Evolutionary conservation across 2,113 vertebrate genomes (phyloP).

Genomic region (Ammospiza caudacuta): DNA sequence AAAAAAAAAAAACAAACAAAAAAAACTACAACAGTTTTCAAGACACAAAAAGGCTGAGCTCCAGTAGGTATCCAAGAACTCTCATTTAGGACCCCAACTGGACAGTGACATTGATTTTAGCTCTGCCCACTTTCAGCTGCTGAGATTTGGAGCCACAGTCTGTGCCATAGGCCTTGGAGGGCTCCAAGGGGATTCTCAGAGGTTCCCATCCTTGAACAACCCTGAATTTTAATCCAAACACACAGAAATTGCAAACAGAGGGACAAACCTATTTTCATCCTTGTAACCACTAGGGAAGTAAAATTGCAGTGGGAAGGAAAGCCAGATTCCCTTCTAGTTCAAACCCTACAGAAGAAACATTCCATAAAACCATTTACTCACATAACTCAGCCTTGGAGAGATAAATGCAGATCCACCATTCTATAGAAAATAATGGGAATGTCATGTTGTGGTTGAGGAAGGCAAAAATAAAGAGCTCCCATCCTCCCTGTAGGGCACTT

Average conservation of each 20-base stretch:
- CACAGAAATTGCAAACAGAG: not conserved
- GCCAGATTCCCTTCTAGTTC: not conserved
- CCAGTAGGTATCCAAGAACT: no score
- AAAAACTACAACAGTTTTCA: not conserved
- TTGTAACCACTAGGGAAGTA: not conserved
- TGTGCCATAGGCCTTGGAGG: rapidly evolving
- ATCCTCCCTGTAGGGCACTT: not conserved
- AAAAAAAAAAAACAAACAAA: no score
- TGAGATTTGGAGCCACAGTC: not conserved
- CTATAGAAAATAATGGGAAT: not conserved
- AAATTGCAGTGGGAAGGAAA: not conserved
- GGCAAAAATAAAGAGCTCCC: not conserved
- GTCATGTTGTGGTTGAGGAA: not conserved
- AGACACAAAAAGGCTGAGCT: not conserved
- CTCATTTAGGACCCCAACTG: not conserved
- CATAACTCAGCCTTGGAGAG: not conserved
- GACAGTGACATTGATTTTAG: not conserved
- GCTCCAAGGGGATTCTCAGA: not conserved
- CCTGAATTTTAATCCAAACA: not conserved
- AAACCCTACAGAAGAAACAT: not conserved
- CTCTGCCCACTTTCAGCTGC: not conserved
- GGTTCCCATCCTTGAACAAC: not conserved
- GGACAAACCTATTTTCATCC: not conserved
- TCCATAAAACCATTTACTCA: not conserved
- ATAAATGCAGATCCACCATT: not conserved